phyloP scores from a whole-genome alignment of 1,140 invertebrate species.

The Formica selysi region DNA sequence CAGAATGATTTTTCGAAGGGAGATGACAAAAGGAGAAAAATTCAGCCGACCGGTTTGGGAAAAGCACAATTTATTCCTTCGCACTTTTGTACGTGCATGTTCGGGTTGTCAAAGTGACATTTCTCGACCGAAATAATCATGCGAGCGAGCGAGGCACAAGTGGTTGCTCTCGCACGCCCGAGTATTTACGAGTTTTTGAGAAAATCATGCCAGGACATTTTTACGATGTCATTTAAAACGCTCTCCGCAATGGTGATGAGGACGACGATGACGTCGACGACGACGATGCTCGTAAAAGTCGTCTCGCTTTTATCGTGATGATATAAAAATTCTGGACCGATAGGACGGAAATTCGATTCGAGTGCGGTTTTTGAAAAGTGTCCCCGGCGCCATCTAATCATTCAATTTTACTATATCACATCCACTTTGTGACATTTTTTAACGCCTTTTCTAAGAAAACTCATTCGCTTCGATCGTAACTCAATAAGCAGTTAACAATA shows the following conservation, averaged over 20 bases:
- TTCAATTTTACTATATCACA: neutral
- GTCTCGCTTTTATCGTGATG: slow-evolving; percentile 42
- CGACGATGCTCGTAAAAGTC: slow-evolving; percentile 72
- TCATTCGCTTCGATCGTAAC: neutral
- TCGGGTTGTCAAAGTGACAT: slow-evolving; percentile 33
- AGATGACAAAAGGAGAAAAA: neutral
- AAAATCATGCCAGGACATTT: slow-evolving; percentile 71
- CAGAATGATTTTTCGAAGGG: neutral
- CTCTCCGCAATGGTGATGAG: slow-evolving; percentile 17
- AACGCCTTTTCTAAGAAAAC: slow-evolving; percentile 1
- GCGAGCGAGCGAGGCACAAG: slow-evolving; percentile 52
- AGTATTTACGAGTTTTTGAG: slow-evolving; percentile 77
- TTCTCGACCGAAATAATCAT: slow-evolving; percentile 1
- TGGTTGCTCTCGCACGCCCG: slow-evolving; percentile 44
- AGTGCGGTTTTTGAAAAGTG: slow-evolving; percentile 14
- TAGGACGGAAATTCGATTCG: slow-evolving; percentile 54
- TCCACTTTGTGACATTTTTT: slow-evolving; percentile 42
- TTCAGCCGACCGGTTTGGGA: neutral
- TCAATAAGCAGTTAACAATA: neutral
- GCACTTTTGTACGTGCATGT: neutral
- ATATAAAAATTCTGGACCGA: slow-evolving; percentile 38
- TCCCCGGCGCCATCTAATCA: slow-evolving; percentile 35
- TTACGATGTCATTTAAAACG: slow-evolving; percentile 77
- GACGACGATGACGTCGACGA: neutral
- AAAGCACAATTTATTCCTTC: slow-evolving; percentile 5